Evolutionary conservation across 2,113 vertebrate genomes (phyloP), one percentile per base, ranked within the genome.

Genomic region (Enhydra lutris): DNA sequence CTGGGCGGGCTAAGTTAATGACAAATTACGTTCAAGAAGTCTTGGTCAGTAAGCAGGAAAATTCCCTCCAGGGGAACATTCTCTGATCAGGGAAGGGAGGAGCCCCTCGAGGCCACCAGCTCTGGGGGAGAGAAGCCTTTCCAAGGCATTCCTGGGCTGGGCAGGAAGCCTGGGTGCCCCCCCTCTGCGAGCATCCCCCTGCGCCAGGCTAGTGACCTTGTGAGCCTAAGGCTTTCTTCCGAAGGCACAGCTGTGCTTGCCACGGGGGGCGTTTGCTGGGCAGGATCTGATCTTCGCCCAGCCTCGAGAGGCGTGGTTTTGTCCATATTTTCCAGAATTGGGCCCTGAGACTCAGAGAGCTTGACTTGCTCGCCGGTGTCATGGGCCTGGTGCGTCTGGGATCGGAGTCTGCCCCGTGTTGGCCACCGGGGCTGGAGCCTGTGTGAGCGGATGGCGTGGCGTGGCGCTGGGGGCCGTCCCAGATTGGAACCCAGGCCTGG

Each of bases 281-380:
- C 0, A 0, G 0, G 4, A 29, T 15, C 55, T 26, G 18, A 21
- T 26, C 2, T 2, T 71, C 3, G 2, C 2, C 26, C 26, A 29
- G 0, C 8, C 7, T 13, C 18, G 6, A 21, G 42, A 24, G n/a
- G 7, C 5, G 0, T 17, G 2, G 15, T 42, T n/a, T 61, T 63
- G 20, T 57, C n/a, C 78, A 5, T 11, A 2, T 81, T 69, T 90
- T 80, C 14, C 4, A 21, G 11, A 78, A 45, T 14, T 31, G 71
- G 74, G 61, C 3, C 0, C 14, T 7, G 65, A 73, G 47, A n/a
- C 20, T 21, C 34, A 2, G 59, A 0, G 17, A 88, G 7, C 6
- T 11, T 42, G 3, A 55, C 36, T 23, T 26, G 18, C 31, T 14
- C 4, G 1, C 12, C 14, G 0, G 0, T 9, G 31, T 21, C 14